Conservation (phyloP, 2,888 invertebrate species). For the Strigamia crassipes region DNA sequence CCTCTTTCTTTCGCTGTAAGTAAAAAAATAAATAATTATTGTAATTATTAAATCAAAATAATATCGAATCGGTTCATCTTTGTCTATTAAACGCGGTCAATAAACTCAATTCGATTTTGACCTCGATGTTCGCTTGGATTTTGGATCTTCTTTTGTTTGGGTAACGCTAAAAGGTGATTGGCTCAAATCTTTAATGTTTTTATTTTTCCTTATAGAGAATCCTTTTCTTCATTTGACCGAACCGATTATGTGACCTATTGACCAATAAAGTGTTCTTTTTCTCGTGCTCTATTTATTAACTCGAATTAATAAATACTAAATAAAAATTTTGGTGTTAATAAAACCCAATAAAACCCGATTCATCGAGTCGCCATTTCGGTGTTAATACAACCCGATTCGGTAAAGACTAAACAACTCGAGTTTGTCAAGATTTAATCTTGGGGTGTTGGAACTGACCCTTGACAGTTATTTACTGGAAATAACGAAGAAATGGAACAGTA, state of each 20-base stretch:
- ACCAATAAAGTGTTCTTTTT: background rate
- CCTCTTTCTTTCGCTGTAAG: constrained; percentile 50
- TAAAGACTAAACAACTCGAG: no score
- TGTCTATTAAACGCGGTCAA: background rate
- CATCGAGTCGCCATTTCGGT: no score
- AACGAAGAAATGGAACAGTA: background rate
- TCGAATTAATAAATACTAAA: no score
- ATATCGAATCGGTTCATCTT: background rate
- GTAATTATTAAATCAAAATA: background rate
- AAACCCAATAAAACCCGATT: background rate
- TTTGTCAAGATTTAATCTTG: no score
- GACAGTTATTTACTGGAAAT: background rate
- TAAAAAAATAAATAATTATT: background rate
- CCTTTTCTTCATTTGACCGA: background rate
- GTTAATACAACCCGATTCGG: no score
- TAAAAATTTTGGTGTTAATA: background rate
- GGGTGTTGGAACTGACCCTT: background rate
- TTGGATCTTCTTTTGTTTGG: background rate
- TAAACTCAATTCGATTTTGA: background rate
- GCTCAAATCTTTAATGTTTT: background rate
- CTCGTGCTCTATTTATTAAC: background rate
- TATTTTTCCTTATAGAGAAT: background rate
- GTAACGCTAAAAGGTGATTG: background rate
- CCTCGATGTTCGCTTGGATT: no score
- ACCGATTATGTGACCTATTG: background rate